Conservation (phyloP, 2,113 vertebrate species). For the Motacilla alba region DNA sequence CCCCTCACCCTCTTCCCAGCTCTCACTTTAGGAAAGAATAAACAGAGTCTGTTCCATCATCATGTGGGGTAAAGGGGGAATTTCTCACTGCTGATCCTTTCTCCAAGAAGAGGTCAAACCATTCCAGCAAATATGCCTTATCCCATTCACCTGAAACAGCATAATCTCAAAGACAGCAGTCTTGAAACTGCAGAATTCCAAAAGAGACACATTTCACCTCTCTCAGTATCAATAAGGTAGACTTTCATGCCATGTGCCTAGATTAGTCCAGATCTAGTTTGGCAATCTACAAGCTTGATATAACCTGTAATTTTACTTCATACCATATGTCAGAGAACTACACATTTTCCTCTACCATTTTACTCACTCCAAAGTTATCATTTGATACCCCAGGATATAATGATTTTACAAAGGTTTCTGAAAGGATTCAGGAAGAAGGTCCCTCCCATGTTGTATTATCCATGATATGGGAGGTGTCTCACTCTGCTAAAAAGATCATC, state of each 20-base stretch:
- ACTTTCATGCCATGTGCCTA: neutral
- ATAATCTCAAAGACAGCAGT: neutral
- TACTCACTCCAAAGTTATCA: neutral
- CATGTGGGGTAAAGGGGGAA: neutral
- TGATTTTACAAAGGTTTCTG: neutral
- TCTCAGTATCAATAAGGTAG: neutral
- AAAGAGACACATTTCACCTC: neutral
- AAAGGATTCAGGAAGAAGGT: neutral
- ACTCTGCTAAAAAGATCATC: neutral
- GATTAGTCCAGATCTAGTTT: neutral
- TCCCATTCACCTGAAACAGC: neutral
- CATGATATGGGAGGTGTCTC: neutral
- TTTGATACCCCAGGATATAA: neutral
- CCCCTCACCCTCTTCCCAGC: neutral
- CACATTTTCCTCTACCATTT: neutral
- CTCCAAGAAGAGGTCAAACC: neutral
- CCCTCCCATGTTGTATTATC: neutral
- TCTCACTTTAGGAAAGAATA: neutral
- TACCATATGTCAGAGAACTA: neutral
- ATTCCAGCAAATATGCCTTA: neutral
- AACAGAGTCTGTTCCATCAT: neutral
- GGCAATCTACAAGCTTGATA: neutral
- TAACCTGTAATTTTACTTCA: neutral
- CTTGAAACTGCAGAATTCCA: neutral
- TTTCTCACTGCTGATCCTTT: neutral